Evolutionary conservation across 2,113 vertebrate genomes (phyloP).

Genomic region (Brevimyrus niger): DNA sequence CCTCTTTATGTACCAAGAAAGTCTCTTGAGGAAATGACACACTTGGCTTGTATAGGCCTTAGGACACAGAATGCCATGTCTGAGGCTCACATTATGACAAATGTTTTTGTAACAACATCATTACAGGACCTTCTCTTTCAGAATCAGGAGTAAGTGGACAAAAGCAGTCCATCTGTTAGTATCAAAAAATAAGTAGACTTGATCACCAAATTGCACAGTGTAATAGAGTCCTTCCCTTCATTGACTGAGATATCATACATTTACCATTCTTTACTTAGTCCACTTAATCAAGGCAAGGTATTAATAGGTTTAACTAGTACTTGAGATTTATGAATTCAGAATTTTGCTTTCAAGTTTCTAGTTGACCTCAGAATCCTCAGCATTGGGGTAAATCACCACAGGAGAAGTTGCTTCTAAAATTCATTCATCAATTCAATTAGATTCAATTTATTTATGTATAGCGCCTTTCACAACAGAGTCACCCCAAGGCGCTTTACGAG

Average conservation of each 20-base stretch:
- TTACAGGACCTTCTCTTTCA: background rate
- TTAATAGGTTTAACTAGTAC: background rate
- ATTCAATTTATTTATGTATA: too few species aligned
- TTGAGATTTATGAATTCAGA: background rate
- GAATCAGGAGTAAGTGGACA: background rate
- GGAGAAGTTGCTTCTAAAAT: background rate
- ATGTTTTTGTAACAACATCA: background rate
- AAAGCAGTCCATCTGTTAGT: background rate
- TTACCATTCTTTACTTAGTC: background rate
- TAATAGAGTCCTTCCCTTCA: background rate
- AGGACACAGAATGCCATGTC: background rate
- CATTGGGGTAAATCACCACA: background rate
- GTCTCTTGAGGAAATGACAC: background rate
- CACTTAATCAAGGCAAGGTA: background rate
- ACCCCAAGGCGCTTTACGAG: too few species aligned
- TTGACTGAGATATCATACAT: background rate
- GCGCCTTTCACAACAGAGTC: too few species aligned
- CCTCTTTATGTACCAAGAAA: background rate
- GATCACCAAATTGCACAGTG: background rate
- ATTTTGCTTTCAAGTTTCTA: background rate
- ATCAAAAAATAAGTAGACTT: background rate
- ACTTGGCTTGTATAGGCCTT: background rate
- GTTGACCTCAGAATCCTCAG: background rate
- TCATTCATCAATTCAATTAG: background rate
- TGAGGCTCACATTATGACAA: background rate